Percentiles rank a stretch among this genome's conserved stretches.
Conservation (phyloP, 2,797 vertebrate species). For the Labroides dimidiatus region DNA sequence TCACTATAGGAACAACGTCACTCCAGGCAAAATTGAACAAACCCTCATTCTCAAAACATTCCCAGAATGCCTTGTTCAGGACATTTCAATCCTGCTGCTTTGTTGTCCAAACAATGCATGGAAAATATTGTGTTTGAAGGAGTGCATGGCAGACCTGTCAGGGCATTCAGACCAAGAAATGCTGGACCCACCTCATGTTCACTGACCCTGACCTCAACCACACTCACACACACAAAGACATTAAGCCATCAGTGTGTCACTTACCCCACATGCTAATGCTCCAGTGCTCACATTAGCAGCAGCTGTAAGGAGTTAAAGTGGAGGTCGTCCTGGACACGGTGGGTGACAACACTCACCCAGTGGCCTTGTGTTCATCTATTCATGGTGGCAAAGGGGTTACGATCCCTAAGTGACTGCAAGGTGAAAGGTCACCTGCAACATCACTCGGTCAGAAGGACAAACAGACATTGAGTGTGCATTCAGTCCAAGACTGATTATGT, state of each 20-base stretch:
- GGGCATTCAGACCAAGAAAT: constrained; percentile 39
- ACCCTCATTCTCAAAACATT: constrained; percentile 31
- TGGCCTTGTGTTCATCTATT: constrained; percentile 73
- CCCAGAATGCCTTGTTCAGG: constrained; percentile 15
- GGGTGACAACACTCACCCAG: constrained; percentile 66
- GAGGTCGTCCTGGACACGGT: constrained; percentile 56
- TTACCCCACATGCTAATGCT: constrained; percentile 62
- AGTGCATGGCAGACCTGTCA: constrained; percentile 24
- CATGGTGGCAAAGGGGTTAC: constrained; percentile 65
- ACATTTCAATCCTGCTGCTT: constrained; percentile 26
- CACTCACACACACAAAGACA: constrained; percentile 58
- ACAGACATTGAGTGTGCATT: constrained; percentile 49
- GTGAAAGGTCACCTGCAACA: constrained; percentile 70
- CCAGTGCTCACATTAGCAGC: constrained; percentile 66
- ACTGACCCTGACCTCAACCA: constrained; percentile 67
- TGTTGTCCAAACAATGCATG: constrained; percentile 25
- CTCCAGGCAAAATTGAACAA: constrained; percentile 40
- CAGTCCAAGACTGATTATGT: constrained; percentile 46
- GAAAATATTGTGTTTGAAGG: constrained; percentile 23
- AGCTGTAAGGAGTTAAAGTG: constrained; percentile 68
- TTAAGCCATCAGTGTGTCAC: constrained; percentile 76
- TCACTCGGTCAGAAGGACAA: constrained; percentile 49
- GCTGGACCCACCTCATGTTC: constrained; percentile 46
- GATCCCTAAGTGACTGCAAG: constrained; percentile 63
- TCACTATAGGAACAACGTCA: neutral